Evolutionary conservation across 1,140 invertebrate genomes (phyloP).

Genomic region (Nebria ingens): DNA sequence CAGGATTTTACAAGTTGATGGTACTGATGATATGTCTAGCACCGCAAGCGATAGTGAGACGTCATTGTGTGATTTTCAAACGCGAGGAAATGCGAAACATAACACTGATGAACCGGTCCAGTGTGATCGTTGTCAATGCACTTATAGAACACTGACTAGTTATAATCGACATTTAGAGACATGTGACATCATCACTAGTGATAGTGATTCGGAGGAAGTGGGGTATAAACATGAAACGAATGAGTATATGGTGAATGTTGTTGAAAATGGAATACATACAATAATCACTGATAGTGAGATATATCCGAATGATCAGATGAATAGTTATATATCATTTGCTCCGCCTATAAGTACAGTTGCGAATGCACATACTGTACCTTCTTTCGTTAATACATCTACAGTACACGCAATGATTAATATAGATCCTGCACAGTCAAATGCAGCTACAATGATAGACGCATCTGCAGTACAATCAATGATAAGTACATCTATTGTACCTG

Average conservation of each 20-base stretch:
- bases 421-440: no score
- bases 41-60: constrained; percentile 35
- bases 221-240: no score
- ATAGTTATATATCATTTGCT: no score
- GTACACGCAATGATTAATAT: no score
- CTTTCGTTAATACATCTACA: background rate
- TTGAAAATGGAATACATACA: background rate
- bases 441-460: no score
- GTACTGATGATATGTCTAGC: constrained; percentile 54
- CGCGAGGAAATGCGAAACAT: constrained; percentile 18
- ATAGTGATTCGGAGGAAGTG: constrained; percentile 65
- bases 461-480: no score
- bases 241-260: no score
- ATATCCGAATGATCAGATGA: no score
- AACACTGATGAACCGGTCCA: constrained; percentile 60
- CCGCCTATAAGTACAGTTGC: no score
- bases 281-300: background rate
- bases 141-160: constrained; percentile 78
- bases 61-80: constrained; percentile 30
- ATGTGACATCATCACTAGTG: constrained; percentile 68
- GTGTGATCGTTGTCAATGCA: constrained; percentile 77
- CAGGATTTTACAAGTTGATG: constrained; percentile 61
- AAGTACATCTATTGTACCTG: no score
- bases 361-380: background rate
- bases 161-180: constrained; percentile 70